phyloP scores from a whole-genome alignment of 2,888 invertebrate genomes.

The Drosophila paracracens region DNA sequence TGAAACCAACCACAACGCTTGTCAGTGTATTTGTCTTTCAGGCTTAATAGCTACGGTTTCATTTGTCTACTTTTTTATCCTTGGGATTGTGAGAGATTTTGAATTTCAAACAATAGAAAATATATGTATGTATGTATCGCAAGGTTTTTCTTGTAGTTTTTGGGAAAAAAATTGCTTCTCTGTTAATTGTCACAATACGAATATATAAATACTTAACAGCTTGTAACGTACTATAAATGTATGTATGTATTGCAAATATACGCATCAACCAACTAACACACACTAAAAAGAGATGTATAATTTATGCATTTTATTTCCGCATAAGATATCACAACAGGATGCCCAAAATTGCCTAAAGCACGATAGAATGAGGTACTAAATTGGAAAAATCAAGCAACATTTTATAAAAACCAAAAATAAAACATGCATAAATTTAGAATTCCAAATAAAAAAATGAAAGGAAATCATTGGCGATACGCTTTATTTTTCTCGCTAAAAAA shows the following conservation, averaged over 20 bases:
- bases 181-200: constrained; percentile 74
- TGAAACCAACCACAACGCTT: constrained; percentile 69
- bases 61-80: constrained; percentile 43
- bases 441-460: constrained; percentile 19
- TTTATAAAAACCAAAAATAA: constrained; percentile 7
- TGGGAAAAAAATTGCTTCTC: constrained; percentile 68
- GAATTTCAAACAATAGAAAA: constrained; percentile 52
- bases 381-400: constrained; percentile 5
- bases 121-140: constrained; percentile 16
- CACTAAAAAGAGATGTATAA: constrained; percentile 54
- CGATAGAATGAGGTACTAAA: constrained; percentile 58
- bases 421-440: constrained; percentile 10
- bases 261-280: constrained; percentile 57
- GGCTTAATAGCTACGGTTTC: constrained; percentile 55
- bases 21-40: constrained; percentile 58
- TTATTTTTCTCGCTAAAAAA: constrained; percentile 70
- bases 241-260: constrained; percentile 58
- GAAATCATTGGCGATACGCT: constrained; percentile 74
- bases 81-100: constrained; percentile 48
- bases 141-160: constrained; percentile 23
- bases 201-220: constrained; percentile 71
- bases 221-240: constrained; percentile 67
- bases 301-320: constrained; percentile 40
- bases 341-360: constrained; percentile 73
- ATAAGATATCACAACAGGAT: constrained; percentile 72